A percentile compares a stretch with the other conserved stretches of the same genome.
Evolutionary conservation across 1,140 invertebrate species (phyloP).

Genomic region (Yoshiicerus persimilis): DNA sequence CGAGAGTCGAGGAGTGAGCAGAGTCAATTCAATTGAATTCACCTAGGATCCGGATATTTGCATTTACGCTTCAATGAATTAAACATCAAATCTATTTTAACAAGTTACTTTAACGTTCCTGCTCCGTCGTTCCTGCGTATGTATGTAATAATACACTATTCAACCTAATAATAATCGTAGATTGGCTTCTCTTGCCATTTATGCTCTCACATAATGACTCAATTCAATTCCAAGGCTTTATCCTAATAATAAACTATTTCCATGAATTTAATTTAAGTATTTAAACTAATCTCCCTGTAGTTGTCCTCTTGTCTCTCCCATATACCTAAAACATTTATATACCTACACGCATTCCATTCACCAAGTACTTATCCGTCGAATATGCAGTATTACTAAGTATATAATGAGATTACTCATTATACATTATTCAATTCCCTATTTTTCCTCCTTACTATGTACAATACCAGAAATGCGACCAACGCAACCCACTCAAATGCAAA

Average conservation of each 20-base stretch:
- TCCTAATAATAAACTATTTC: not conserved
- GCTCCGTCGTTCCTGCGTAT: not conserved
- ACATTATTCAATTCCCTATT: too few species aligned
- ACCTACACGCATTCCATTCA: not conserved
- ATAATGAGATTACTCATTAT: too few species aligned
- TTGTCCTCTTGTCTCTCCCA: not conserved
- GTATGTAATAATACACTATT: too few species aligned
- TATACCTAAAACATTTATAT: not conserved
- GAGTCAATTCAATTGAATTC: not conserved
- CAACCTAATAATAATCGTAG: not conserved
- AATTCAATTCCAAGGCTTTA: not conserved
- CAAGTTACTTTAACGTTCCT: not conserved
- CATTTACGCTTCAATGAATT: constrained; percentile 4
- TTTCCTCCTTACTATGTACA: too few species aligned
- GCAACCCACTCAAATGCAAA: not conserved
- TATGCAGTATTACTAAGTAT: too few species aligned
- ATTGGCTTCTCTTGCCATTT: not conserved
- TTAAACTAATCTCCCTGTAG: not conserved
- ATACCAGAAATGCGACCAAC: too few species aligned
- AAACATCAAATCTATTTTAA: constrained; percentile 23
- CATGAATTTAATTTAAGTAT: not conserved
- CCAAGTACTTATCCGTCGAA: too few species aligned
- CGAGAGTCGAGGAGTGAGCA: not conserved
- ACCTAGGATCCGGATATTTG: constrained; percentile 3
- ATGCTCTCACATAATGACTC: not conserved